Evolutionary conservation across 23 tunicate species (phyloP).

Genomic region (Styela clava): DNA sequence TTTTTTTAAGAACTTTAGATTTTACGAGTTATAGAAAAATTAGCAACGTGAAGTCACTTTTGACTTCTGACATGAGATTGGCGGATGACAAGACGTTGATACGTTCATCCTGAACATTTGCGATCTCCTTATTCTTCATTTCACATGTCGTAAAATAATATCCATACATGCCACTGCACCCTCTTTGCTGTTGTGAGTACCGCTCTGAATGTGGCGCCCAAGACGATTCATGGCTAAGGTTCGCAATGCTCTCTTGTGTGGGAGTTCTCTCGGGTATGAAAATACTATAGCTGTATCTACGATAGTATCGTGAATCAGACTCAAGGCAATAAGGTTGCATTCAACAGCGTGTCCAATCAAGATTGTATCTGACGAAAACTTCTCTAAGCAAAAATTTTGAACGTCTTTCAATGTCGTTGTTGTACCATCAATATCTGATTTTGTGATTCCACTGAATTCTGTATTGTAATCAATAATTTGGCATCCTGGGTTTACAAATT

Average conservation of each 20-base stretch:
- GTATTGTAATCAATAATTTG: slow-evolving; percentile 71
- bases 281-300: slow-evolving; percentile 72
- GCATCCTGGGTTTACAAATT: slow-evolving; percentile 57
- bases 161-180: slow-evolving; percentile 59
- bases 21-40: no score
- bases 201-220: slow-evolving; percentile 67
- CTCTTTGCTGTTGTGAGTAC: slow-evolving; percentile 67
- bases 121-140: no score
- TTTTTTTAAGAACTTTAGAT: no score
- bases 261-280: slow-evolving; percentile 73
- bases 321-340: neutral
- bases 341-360: slow-evolving; percentile 25
- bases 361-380: slow-evolving; percentile 6
- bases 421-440: neutral
- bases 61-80: no score
- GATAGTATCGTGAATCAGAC: slow-evolving; percentile 50
- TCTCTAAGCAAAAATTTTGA: neutral
- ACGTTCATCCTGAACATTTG: no score
- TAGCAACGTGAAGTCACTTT: no score
- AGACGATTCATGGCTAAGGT: slow-evolving; percentile 50
- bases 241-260: slow-evolving; percentile 74
- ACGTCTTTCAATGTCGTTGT: slow-evolving; percentile 17
- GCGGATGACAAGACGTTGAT: no score
- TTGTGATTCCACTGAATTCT: slow-evolving; percentile 29
- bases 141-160: neutral